Evolutionary conservation across 2,797 vertebrate species (phyloP).

Genomic region (Anas bahamensis): DNA sequence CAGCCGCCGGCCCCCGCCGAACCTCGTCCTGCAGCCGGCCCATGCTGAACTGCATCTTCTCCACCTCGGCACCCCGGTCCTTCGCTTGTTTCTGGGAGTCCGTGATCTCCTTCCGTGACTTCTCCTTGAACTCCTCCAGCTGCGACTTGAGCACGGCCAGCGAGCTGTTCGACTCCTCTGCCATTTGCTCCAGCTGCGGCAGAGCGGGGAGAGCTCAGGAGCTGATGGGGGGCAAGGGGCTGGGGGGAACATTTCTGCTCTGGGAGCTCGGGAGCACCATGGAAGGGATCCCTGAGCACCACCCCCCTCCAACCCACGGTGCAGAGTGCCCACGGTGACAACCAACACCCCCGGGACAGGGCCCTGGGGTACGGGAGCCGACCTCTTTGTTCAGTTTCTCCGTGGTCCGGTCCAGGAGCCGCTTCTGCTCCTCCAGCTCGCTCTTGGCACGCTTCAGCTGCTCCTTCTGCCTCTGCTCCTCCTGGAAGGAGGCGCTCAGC

Average conservation of each 20-base stretch:
- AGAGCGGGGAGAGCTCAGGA: neutral
- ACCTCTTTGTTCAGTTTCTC: slow-evolving; percentile 94
- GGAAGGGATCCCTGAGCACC: neutral
- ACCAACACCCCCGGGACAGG: accelerated
- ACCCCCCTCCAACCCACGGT: neutral
- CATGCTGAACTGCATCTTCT: slow-evolving; percentile 80
- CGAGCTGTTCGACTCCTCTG: slow-evolving; percentile 86
- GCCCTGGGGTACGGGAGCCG: neutral
- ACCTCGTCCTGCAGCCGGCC: slow-evolving; percentile 92
- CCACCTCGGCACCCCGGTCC: slow-evolving; percentile 85
- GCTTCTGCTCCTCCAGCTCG: slow-evolving; percentile 93
- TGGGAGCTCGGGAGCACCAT: neutral
- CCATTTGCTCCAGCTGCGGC: slow-evolving; percentile 87
- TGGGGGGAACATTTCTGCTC: neutral
- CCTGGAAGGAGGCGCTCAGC: slow-evolving; percentile 82
- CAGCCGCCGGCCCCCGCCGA: neutral
- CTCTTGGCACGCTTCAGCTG: slow-evolving; percentile 82
- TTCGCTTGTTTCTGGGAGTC: slow-evolving; percentile 89
- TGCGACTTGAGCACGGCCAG: slow-evolving; percentile 81
- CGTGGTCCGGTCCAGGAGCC: slow-evolving; percentile 86
- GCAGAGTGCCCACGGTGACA: accelerated
- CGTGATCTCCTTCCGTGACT: slow-evolving; percentile 86
- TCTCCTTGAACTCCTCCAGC: slow-evolving; percentile 92
- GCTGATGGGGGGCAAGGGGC: accelerated
- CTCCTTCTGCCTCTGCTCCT: slow-evolving; percentile 89